A percentile compares a stretch with the other conserved stretches of the same genome.
Evolutionary conservation across 2,797 vertebrate genomes (phyloP).

Genomic region (Onychomys arenicola): DNA sequence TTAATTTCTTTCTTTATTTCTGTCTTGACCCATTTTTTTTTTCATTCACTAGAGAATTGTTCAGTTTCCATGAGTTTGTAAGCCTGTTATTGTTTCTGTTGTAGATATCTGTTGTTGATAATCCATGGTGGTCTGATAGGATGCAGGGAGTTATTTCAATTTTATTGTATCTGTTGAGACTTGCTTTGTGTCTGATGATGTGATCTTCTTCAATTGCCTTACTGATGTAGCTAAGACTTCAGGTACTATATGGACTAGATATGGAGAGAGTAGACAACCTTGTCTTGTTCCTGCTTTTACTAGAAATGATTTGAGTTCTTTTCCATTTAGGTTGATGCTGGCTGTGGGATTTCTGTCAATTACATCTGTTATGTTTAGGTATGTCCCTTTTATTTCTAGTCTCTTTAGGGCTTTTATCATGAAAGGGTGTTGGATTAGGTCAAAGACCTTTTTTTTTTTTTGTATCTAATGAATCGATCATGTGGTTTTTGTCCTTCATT

Average conservation of each 20-base stretch:
- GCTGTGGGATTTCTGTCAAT: not conserved
- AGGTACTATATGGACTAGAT: not conserved
- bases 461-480: not conserved
- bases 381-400: not conserved
- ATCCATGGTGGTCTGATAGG: too few relatives aligned
- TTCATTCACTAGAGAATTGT: too few relatives aligned
- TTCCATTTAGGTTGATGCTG: not conserved
- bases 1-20: too few relatives aligned
- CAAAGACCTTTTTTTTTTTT: not conserved
- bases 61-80: too few relatives aligned
- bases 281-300: not conserved
- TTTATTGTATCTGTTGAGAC: too few relatives aligned
- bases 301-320: not conserved
- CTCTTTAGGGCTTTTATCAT: not conserved
- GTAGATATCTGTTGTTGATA: too few relatives aligned
- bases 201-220: not conserved
- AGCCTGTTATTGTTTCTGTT: too few relatives aligned
- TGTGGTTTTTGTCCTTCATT: not conserved
- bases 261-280: not conserved
- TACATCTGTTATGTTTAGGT: not conserved
- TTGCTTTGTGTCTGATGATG: too few relatives aligned
- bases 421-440: not conserved
- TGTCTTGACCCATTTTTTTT: too few relatives aligned
- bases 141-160: too few relatives aligned
- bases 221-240: not conserved